Conservation (phyloP, 37 sponge, comb jelly and placozoan genomes). For the Chondrosia reniformis region DNA sequence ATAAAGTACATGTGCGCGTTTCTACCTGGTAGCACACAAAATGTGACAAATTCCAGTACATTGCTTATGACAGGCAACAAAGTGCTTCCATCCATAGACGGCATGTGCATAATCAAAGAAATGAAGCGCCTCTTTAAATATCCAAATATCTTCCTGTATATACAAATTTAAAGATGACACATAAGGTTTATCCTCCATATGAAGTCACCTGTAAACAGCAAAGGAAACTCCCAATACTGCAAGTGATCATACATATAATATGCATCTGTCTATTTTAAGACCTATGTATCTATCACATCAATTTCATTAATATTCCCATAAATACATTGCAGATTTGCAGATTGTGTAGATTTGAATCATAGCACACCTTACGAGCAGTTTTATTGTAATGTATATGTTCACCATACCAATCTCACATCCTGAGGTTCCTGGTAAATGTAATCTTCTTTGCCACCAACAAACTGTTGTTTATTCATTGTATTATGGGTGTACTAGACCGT, state of each 20-base stretch:
- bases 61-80: background rate
- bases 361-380: too few species aligned
- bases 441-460: background rate
- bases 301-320: background rate
- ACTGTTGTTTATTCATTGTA: background rate
- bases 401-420: background rate
- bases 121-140: background rate
- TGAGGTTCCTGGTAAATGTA: background rate
- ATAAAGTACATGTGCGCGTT: background rate
- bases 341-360: too few species aligned
- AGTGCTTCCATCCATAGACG: conserved; percentile 1
- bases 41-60: background rate
- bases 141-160: background rate
- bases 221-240: background rate
- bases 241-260: background rate
- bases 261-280: too few species aligned
- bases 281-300: background rate
- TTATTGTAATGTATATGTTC: too few species aligned
- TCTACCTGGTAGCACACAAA: background rate
- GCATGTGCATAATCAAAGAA: background rate
- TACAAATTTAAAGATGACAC: background rate
- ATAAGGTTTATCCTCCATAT: background rate
- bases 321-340: background rate
- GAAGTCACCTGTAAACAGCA: too few species aligned
- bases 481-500: background rate